phyloP scores from a whole-genome alignment of 2,113 vertebrate genomes.

The Platichthys stellatus region DNA sequence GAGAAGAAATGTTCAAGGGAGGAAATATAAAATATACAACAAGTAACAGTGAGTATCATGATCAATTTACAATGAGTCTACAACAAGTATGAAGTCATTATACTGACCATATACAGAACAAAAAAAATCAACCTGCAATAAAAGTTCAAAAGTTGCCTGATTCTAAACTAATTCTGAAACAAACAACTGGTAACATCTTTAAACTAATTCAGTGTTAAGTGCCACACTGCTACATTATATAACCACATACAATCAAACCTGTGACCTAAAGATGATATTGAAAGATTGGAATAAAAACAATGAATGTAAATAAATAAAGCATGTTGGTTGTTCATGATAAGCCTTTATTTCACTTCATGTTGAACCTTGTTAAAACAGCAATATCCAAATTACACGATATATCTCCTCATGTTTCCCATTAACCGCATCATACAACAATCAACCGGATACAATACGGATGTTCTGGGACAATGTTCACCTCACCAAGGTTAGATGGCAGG shows the following conservation, averaged over 20 bases:
- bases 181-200: background rate
- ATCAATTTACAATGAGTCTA: too few relatives aligned
- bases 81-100: too few relatives aligned
- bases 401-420: background rate
- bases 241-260: background rate
- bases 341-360: constrained; percentile 7
- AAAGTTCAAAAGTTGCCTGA: too few relatives aligned
- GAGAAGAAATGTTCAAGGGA: too few relatives aligned
- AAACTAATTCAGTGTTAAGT: background rate
- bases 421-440: background rate
- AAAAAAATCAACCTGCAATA: too few relatives aligned
- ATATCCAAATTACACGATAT: background rate
- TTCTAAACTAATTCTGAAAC: too few relatives aligned
- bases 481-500: constrained; percentile 21
- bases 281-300: background rate
- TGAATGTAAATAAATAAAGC: background rate
- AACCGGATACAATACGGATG: background rate
- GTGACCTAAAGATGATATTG: background rate
- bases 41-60: too few relatives aligned
- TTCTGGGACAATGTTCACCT: constrained; percentile 1
- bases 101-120: too few relatives aligned
- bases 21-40: background rate
- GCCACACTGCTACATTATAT: too few relatives aligned
- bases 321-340: constrained; percentile 9
- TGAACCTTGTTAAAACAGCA: background rate